Evolutionary conservation across 1,140 invertebrate genomes (phyloP).

Genomic region (Octopus bimaculoides): DNA sequence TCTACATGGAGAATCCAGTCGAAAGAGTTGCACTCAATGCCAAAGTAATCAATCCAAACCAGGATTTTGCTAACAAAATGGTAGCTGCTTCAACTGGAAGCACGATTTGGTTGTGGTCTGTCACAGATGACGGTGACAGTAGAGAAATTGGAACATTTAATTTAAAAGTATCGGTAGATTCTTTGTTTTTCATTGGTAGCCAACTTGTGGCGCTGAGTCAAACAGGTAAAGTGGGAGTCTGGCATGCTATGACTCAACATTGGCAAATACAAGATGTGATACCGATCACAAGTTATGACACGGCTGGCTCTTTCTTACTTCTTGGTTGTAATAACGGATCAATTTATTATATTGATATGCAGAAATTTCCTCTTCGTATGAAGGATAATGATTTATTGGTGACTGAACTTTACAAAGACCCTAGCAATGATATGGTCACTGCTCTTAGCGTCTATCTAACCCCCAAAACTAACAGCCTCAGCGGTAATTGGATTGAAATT

Average conservation of each 20-base stretch:
- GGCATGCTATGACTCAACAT: slow-evolving; percentile 97
- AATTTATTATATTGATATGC: slow-evolving; percentile 99
- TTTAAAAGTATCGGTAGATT: slow-evolving; percentile 87
- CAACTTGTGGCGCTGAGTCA: slow-evolving; percentile 91
- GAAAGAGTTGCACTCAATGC: slow-evolving; percentile 93
- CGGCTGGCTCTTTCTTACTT: slow-evolving; percentile 90
- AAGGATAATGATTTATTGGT: slow-evolving; percentile 98
- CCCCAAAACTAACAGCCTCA: slow-evolving; percentile 87
- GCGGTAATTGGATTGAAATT: slow-evolving; percentile 99
- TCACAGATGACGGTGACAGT: slow-evolving; percentile 76
- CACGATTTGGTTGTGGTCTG: slow-evolving; percentile 84
- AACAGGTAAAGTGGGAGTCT: slow-evolving; percentile 95
- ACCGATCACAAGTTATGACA: slow-evolving; percentile 92
- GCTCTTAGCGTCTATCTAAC: slow-evolving; percentile 98
- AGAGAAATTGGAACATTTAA: slow-evolving; percentile 85
- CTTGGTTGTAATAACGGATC: slow-evolving; percentile 94
- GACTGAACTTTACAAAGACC: slow-evolving; percentile 94
- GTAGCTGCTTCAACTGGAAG: slow-evolving; percentile 82
- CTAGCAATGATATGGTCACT: slow-evolving; percentile 90
- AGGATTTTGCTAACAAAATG: slow-evolving; percentile 72
- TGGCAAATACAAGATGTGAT: slow-evolving; percentile 96
- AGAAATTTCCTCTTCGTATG: slow-evolving; percentile 97
- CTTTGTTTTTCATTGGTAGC: slow-evolving; percentile 95
- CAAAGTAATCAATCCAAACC: slow-evolving; percentile 69
- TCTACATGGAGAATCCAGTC: slow-evolving; percentile 83